Evolutionary conservation across 2,888 invertebrate genomes (phyloP), one percentile per base, ranked within the genome.

Genomic region (Cinara cedri): DNA sequence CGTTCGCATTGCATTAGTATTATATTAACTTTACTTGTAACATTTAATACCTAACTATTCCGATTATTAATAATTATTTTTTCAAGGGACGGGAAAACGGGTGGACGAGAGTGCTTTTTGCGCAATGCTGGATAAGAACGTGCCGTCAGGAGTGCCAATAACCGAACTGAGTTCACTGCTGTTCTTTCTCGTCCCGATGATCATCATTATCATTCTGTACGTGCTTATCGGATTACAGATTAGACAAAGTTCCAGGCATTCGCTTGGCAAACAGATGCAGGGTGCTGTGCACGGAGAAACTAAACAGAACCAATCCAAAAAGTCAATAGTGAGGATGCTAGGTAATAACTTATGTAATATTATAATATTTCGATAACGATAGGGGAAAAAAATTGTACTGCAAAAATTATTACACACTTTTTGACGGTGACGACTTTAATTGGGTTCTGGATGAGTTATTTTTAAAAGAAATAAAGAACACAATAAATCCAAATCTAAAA

Each of bases 51-150:
- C 8, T 16, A n/a, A 16, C 16, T 51, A 51, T n/a, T 4, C 51
- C 4, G 16, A 51, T 51, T 14, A 16, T 51, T 49, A 49, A 6
- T 49, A 44, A 26, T 72, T 46, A 46, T 46, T 49, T 21, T n/a
- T 82, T 81, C 51, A 83, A 89, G 89, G 85, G 72, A 86, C 87
- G 71, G 86, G 87, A 46, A 85, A 86, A 49, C 85, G 86, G 72
- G 89, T 91, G n/a, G 83, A 87, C 84, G 91, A 94, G 83, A 94
- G 94, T 0, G 94, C 93, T 0, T 92, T 94, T 86, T 95, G 95
- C 85, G 91, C 90, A 3, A 91, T 94, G 88, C 87, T 91, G 82
- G 87, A 88, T 2, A 88, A 88, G 81, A 88, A 90, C 1, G 85
- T 88, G 13, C 86, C 87, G 81, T 85, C 85, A 0, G 85, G 89